Conservation (phyloP, 1,140 invertebrate species). For the Drosophila lowei region DNA sequence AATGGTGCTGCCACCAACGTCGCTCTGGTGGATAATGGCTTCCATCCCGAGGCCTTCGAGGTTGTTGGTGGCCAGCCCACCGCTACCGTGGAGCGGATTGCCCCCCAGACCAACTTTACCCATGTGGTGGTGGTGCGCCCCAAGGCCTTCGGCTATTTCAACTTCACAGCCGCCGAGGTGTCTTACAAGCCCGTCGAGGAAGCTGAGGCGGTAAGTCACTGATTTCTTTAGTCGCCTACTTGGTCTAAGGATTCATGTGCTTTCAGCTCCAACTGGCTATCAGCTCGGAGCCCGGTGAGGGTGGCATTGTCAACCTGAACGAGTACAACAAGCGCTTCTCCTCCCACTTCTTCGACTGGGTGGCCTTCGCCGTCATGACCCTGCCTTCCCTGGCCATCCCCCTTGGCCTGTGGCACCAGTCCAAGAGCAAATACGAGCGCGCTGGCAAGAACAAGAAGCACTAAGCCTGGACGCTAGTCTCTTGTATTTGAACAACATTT, state of each 20-base stretch:
- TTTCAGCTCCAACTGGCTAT: constrained; percentile 91
- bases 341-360: constrained; percentile 98
- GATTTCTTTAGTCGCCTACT: not conserved
- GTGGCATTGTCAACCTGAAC: constrained; percentile 96
- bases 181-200: constrained; percentile 93
- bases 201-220: constrained; percentile 85
- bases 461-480: constrained; percentile 41
- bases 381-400: constrained; percentile 97
- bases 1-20: constrained; percentile 94
- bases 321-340: constrained; percentile 99
- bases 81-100: constrained; percentile 93
- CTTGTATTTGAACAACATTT: constrained; percentile 26
- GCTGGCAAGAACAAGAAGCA: constrained; percentile 88
- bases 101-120: constrained; percentile 95
- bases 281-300: constrained; percentile 98
- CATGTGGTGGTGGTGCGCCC: constrained; percentile 97
- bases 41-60: constrained; percentile 94
- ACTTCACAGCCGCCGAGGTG: constrained; percentile 97
- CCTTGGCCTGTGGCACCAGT: constrained; percentile 96
- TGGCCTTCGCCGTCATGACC: constrained; percentile 97
- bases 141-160: constrained; percentile 96
- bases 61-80: constrained; percentile 93
- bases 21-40: constrained; percentile 93
- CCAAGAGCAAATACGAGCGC: constrained; percentile 97
- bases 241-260: constrained; percentile 73